Percentiles rank a stretch among this genome's conserved stretches.
Conservation (phyloP, 2,113 vertebrate genomes). For the Actenoides hombroni region DNA sequence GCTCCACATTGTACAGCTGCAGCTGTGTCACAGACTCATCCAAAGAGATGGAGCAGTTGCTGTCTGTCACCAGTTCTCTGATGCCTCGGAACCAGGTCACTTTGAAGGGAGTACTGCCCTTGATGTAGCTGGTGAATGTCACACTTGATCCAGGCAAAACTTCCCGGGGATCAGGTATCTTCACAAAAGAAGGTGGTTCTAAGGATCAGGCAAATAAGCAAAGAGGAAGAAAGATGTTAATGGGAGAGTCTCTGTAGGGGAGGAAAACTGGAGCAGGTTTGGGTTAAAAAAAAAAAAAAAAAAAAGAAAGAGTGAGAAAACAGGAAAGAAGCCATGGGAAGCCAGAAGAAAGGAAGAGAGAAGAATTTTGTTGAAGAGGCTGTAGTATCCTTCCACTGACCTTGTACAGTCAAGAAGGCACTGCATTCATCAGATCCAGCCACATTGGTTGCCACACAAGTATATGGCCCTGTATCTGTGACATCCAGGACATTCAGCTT, state of each 20-base stretch:
- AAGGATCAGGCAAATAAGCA: neutral
- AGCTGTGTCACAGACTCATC: slow-evolving; percentile 82
- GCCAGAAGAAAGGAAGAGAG: neutral
- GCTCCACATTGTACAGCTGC: slow-evolving; percentile 83
- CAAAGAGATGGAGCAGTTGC: slow-evolving; percentile 82
- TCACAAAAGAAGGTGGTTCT: slow-evolving; percentile 96
- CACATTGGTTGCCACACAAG: slow-evolving; percentile 87
- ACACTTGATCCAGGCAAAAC: slow-evolving; percentile 86
- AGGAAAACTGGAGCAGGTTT: neutral
- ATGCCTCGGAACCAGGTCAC: slow-evolving; percentile 94
- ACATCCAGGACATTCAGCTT: slow-evolving; percentile 83
- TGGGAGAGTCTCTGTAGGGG: neutral
- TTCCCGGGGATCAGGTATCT: slow-evolving; percentile 88
- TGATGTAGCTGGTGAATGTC: slow-evolving; percentile 86
- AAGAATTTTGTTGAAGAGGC: neutral
- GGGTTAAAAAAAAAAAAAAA: neutral
- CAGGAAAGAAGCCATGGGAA: neutral
- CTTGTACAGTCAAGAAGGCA: slow-evolving; percentile 88
- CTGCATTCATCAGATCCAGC: slow-evolving; percentile 89
- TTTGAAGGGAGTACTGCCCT: slow-evolving; percentile 90
- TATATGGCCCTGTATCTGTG: slow-evolving; percentile 86
- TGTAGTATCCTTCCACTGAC: slow-evolving; percentile 77
- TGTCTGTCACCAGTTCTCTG: slow-evolving; percentile 84
- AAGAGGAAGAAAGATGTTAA: slow-evolving; percentile 29
- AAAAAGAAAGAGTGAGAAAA: neutral